A percentile compares a stretch with the other conserved stretches of the same genome.
Conservation (phyloP, 2,888 invertebrate species). For the Drosophila kuntzei region DNA sequence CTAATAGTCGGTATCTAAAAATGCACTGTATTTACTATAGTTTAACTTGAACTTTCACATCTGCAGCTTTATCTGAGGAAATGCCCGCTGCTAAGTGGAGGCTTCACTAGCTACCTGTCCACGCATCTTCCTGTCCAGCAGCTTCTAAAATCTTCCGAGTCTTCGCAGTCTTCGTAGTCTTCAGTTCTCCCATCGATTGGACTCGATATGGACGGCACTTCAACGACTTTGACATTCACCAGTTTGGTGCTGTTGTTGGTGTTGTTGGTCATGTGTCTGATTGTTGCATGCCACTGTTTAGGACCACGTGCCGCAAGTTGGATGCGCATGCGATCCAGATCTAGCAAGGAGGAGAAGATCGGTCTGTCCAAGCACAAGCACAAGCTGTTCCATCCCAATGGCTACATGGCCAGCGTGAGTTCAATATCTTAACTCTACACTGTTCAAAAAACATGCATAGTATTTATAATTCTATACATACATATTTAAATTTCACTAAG, state of each 20-base stretch:
- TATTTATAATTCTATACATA: too few relatives aligned
- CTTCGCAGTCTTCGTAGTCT: neutral
- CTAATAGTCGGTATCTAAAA: too few relatives aligned
- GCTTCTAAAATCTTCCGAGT: neutral
- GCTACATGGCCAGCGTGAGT: constrained; percentile 87
- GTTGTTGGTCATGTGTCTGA: constrained; percentile 80
- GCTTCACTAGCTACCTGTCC: neutral
- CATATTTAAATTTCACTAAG: too few relatives aligned
- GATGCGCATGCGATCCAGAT: constrained; percentile 83
- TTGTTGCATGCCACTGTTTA: constrained; percentile 83
- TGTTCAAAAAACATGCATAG: too few relatives aligned
- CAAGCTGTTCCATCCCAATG: constrained; percentile 88
- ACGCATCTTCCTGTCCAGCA: neutral
- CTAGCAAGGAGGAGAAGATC: constrained; percentile 85
- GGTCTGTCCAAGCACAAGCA: constrained; percentile 85
- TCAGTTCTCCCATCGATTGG: neutral
- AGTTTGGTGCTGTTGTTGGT: constrained; percentile 82
- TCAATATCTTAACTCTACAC: too few relatives aligned
- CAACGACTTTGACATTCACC: constrained; percentile 73
- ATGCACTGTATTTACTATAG: too few relatives aligned
- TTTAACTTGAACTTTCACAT: too few relatives aligned
- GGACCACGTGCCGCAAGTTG: constrained; percentile 84
- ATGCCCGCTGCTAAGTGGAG: neutral
- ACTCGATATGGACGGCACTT: constrained; percentile 77
- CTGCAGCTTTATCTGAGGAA: neutral